These are phyloP conservation scores for Cebidichthys violaceus DNA, from an alignment of 2,113 vertebrate species.

Conservation along the genomic window DNA sequence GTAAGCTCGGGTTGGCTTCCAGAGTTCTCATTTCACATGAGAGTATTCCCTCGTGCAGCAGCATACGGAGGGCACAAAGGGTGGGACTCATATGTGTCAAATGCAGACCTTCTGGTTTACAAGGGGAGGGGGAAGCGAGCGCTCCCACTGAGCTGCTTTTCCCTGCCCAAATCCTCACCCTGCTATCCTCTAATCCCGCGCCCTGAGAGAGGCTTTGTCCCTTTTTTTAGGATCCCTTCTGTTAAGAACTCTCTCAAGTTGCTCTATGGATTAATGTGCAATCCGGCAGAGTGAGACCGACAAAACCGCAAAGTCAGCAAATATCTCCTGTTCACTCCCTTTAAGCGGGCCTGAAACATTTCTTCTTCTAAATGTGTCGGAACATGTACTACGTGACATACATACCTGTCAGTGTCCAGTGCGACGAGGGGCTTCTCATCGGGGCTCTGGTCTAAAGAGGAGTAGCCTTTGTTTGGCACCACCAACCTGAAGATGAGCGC, in stretches of 20 bases:
- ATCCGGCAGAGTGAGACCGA: constrained; percentile 9
- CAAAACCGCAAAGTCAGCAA: constrained; percentile 16
- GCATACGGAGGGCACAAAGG: constrained; percentile 22
- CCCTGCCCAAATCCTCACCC: constrained; percentile 70
- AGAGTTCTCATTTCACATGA: constrained; percentile 33
- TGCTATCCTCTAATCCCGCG: constrained; percentile 69
- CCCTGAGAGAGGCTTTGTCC: constrained; percentile 66
- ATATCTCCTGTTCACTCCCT: background rate
- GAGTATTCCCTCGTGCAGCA: constrained; percentile 2
- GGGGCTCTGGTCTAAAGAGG: constrained; percentile 97
- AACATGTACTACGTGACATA: no score
- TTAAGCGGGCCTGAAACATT: background rate
- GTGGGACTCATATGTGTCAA: constrained; percentile 54
- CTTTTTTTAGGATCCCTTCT: constrained; percentile 64
- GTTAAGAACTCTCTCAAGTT: constrained; percentile 63
- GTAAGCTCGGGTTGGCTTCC: constrained; percentile 40
- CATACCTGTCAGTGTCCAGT: constrained; percentile 98
- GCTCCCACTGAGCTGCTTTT: constrained; percentile 68
- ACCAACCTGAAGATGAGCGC: constrained; percentile 86
- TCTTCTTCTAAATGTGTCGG: background rate
- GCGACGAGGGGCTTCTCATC: constrained; percentile 98
- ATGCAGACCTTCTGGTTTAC: constrained; percentile 46
- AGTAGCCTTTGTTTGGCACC: constrained; percentile 98
- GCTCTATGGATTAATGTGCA: constrained; percentile 53
- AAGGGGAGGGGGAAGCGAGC: constrained; percentile 21